Evolutionary conservation across 1,140 invertebrate genomes (phyloP).

Genomic region (Carposina sasakii): DNA sequence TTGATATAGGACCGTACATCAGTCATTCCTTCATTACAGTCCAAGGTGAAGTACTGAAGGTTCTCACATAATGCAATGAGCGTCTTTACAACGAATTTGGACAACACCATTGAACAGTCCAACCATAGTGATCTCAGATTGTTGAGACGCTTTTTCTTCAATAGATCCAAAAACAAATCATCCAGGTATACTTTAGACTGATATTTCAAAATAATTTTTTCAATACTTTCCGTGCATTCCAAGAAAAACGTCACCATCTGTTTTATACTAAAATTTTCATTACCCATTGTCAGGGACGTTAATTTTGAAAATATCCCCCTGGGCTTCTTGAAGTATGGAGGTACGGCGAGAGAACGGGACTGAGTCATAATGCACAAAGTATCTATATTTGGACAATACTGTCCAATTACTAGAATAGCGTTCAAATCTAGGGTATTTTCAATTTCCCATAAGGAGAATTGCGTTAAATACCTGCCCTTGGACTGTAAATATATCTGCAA

Average conservation of each 20-base stretch:
- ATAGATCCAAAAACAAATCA: conserved; percentile 41
- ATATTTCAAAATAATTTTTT: conserved; percentile 59
- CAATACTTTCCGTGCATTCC: conserved; percentile 44
- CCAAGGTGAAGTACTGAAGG: conserved; percentile 52
- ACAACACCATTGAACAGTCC: conserved; percentile 63
- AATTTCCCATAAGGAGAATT: conserved; percentile 65
- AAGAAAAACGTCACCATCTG: conserved; percentile 57
- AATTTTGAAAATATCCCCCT: conserved; percentile 56
- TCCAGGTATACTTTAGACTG: conserved; percentile 54
- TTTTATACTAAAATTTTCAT: conserved; percentile 56
- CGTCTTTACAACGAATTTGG: conserved; percentile 49
- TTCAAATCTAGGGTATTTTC: conserved; percentile 57
- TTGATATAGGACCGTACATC: conserved; percentile 54
- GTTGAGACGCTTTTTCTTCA: conserved; percentile 51
- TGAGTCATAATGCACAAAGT: conserved; percentile 59
- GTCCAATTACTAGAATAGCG: conserved; percentile 49
- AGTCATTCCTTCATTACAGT: conserved; percentile 40
- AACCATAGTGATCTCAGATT: conserved; percentile 57
- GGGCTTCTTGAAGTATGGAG: conserved; percentile 41
- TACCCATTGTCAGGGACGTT: conserved; percentile 53
- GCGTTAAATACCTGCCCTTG: conserved; percentile 60
- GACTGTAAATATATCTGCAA: conserved; percentile 47
- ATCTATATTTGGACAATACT: conserved; percentile 51
- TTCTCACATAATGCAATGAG: conserved; percentile 54
- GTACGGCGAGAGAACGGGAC: conserved; percentile 50